These are phyloP conservation scores for Dolichomitus sp. DNA, from an alignment of 2,888 invertebrate genomes.

Conservation along the genomic window DNA sequence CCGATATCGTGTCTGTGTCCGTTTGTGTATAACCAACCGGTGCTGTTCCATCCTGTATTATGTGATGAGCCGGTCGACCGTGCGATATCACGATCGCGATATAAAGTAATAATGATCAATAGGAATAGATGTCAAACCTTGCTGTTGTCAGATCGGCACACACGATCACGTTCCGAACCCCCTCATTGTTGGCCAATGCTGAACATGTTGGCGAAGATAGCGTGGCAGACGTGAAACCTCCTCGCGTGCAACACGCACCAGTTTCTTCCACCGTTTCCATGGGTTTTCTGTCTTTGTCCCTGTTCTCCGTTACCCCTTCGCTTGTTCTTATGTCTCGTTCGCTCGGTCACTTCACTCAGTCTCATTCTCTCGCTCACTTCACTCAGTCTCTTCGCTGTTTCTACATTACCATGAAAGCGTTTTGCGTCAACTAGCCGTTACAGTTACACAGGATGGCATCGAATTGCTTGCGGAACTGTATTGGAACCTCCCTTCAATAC, in stretches of 20 bases:
- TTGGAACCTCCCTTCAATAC: neutral
- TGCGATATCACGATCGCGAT: conserved; percentile 61
- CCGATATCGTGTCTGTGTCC: conserved; percentile 48
- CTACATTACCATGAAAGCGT: conserved; percentile 59
- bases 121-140: conserved; percentile 66
- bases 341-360: conserved; percentile 18
- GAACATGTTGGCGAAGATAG: conserved; percentile 53
- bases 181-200: conserved; percentile 33
- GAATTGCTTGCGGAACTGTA: neutral
- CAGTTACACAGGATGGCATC: neutral
- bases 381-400: conserved; percentile 33
- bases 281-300: conserved; percentile 34
- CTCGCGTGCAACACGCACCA: conserved; percentile 70
- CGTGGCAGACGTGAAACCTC: conserved; percentile 51
- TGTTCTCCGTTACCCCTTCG: conserved; percentile 22
- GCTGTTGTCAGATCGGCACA: conserved; percentile 50
- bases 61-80: conserved; percentile 19
- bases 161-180: conserved; percentile 9
- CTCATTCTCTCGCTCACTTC: conserved; percentile 32
- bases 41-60: conserved; percentile 18
- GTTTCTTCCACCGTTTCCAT: conserved; percentile 47
- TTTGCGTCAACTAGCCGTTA: conserved; percentile 39
- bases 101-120: conserved; percentile 68
- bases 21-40: conserved; percentile 9
- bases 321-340: conserved; percentile 18